phyloP scores from a whole-genome alignment of 1,140 invertebrate species.

The Doryteuthis pealeii region DNA sequence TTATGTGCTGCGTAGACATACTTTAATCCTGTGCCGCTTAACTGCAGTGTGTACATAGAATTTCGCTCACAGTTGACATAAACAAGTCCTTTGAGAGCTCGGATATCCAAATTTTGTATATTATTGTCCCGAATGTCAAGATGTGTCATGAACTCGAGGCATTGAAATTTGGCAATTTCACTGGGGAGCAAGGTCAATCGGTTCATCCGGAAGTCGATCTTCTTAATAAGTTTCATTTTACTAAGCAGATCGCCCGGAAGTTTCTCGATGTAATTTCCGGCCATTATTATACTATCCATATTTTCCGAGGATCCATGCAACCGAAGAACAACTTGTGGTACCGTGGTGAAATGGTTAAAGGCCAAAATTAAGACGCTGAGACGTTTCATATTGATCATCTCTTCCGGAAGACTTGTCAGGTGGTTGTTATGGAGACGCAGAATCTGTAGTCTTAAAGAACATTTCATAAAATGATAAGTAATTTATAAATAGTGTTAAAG shows the following conservation, averaged over 20 bases:
- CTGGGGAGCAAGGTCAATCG: conserved; percentile 50
- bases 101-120: conserved; percentile 54
- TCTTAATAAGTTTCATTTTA: conserved; percentile 55
- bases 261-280: conserved; percentile 55
- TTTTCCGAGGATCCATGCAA: conserved; percentile 31
- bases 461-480: too few relatives aligned
- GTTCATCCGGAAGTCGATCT: conserved; percentile 59
- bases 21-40: conserved; percentile 54
- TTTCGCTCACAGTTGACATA: conserved; percentile 58
- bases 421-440: conserved; percentile 59
- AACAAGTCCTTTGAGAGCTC: conserved; percentile 51
- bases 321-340: conserved; percentile 49
- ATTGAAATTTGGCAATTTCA: conserved; percentile 54
- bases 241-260: conserved; percentile 47
- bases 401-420: conserved; percentile 49
- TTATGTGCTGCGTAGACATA: conserved; percentile 53
- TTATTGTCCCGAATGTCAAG: conserved; percentile 57
- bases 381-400: conserved; percentile 47
- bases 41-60: conserved; percentile 44
- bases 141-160: conserved; percentile 55
- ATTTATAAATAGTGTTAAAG: too few relatives aligned
- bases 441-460: conserved; percentile 50
- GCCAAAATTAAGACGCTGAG: conserved; percentile 56
- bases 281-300: conserved; percentile 59
- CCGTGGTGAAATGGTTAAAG: conserved; percentile 55